A percentile compares a stretch with the other conserved stretches of the same genome.
Evolutionary conservation across 2,113 vertebrate species (phyloP).

Genomic region (Semnornis frantzii): DNA sequence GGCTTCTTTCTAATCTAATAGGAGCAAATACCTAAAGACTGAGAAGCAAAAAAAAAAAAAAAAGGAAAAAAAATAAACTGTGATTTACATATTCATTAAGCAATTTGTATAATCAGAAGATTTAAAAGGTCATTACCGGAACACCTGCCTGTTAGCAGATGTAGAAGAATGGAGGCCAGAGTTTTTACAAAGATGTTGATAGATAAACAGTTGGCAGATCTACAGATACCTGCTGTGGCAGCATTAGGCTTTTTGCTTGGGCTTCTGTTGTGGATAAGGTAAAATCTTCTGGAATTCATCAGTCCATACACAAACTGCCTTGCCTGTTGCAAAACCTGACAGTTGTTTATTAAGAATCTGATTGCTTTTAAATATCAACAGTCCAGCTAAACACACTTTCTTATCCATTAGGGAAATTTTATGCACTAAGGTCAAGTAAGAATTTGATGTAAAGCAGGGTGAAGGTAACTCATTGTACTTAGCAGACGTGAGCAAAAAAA

Average conservation of each 20-base stretch:
- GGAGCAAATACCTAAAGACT: not conserved
- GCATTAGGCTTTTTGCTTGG: not conserved
- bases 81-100: constrained; percentile 58
- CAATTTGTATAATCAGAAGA: constrained; percentile 64
- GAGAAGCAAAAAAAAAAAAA: not conserved
- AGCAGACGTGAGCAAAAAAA: not conserved
- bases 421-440: not conserved
- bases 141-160: constrained; percentile 66
- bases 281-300: not conserved
- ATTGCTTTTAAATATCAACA: not conserved
- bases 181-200: not conserved
- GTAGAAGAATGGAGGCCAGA: constrained; percentile 45
- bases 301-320: not conserved
- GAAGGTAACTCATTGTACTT: not conserved
- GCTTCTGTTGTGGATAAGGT: not conserved
- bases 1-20: not conserved
- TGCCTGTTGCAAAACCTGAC: not conserved
- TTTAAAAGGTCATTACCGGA: constrained; percentile 62
- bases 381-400: not conserved
- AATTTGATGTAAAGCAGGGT: not conserved
- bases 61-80: not conserved
- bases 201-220: constrained; percentile 44
- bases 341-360: not conserved
- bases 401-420: not conserved
- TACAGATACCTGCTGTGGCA: constrained; percentile 22